phyloP scores from a whole-genome alignment of 2,888 invertebrate species.

The Deroplatys truncata region DNA sequence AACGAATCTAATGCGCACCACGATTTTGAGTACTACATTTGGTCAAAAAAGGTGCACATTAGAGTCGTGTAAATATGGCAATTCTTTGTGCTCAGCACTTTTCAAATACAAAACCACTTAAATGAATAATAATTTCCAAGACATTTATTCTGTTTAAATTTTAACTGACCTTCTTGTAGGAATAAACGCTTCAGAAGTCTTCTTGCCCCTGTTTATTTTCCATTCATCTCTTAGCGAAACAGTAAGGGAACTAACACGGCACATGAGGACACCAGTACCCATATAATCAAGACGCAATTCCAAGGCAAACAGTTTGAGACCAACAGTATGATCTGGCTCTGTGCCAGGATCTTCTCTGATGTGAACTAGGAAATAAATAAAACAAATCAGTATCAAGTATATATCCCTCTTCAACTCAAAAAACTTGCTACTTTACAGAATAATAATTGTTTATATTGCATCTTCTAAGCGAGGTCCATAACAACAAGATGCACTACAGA shows the following conservation, averaged over 20 bases:
- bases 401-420: background rate
- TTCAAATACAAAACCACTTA: too few relatives aligned
- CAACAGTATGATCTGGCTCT: conserved; percentile 84
- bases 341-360: conserved; percentile 86
- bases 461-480: too few relatives aligned
- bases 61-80: too few relatives aligned
- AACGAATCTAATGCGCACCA: too few relatives aligned
- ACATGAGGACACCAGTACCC: conserved; percentile 94
- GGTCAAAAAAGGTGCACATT: too few relatives aligned
- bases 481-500: too few relatives aligned
- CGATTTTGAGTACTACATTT: too few relatives aligned
- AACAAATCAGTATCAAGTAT: background rate
- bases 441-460: too few relatives aligned
- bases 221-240: conserved; percentile 84
- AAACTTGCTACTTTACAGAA: background rate
- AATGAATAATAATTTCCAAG: too few relatives aligned
- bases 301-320: conserved; percentile 75
- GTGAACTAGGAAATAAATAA: conserved; percentile 56
- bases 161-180: conserved; percentile 56
- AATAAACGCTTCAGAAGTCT: conserved; percentile 49
- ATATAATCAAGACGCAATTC: conserved; percentile 95
- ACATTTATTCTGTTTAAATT: too few relatives aligned
- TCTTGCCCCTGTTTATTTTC: conserved; percentile 58
- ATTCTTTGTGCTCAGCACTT: too few relatives aligned
- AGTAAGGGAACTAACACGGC: conserved; percentile 76